phyloP scores from a whole-genome alignment of 2,797 vertebrate species.

The Spinus olivaceus region DNA sequence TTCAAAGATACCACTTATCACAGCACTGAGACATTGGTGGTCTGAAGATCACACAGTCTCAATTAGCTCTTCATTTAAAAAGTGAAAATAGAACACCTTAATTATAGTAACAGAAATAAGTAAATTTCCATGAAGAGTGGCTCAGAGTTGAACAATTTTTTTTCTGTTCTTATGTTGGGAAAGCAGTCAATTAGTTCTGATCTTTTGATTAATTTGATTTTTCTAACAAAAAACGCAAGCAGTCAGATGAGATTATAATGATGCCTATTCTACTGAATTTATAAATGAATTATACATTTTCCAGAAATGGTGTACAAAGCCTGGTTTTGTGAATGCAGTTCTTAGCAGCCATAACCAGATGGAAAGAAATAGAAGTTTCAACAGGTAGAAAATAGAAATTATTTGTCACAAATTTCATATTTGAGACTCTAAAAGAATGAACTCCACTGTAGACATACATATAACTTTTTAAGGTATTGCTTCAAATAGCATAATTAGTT shows the following conservation, averaged over 20 bases:
- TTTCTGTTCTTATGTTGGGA: neutral
- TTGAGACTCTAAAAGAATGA: neutral
- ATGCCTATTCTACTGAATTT: neutral
- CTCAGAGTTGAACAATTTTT: neutral
- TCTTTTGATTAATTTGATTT: neutral
- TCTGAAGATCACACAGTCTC: neutral
- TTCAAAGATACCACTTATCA: neutral
- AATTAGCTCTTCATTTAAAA: neutral
- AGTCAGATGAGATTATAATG: neutral
- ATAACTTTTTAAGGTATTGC: neutral
- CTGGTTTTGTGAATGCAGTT: neutral
- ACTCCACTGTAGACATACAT: neutral
- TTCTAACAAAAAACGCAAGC: neutral
- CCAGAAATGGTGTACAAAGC: neutral
- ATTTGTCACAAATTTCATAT: neutral
- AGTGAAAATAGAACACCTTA: neutral
- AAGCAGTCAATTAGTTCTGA: neutral
- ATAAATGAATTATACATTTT: conserved; percentile 6
- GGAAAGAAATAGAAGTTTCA: neutral
- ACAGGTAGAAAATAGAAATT: neutral
- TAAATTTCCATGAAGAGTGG: neutral
- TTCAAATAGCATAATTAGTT: neutral
- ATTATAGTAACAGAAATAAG: neutral
- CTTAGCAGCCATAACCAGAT: neutral
- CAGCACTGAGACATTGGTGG: neutral